Evolutionary conservation across 1,140 invertebrate species (phyloP), one percentile per base, ranked within the genome.

Genomic region (Phymastichus coffea): DNA sequence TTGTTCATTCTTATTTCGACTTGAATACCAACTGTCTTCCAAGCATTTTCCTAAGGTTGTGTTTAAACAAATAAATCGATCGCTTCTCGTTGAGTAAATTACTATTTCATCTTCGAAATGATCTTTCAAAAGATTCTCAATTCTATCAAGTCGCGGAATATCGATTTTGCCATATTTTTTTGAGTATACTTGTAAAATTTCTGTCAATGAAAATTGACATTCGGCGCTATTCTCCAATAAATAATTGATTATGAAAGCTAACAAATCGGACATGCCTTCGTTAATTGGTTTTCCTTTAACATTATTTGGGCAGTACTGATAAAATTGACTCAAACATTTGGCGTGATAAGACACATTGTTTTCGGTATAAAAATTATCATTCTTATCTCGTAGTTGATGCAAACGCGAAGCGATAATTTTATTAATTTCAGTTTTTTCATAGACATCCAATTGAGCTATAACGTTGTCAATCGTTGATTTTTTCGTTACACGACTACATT

Each of bases 1-100:
- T 23, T 48, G 28, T 38, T 55, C 25, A 25, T 55, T 57, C 35
- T n/a, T 10, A 35, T 38, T 41, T 38, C 35, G 54, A 20, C 55
- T 25, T n/a, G 14, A 17, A 53, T 59, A 61, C 63, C 65, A 67
- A 17, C n/a, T 15, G 6, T 63, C n/a, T 22, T n/a, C n/a, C n/a
- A n/a, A n/a, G n/a, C n/a, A n/a, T n/a, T n/a, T n/a, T n/a, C n/a
- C n/a, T n/a, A n/a, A 25, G 10, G 49, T 37, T 20, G 53, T 25
- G 8, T 25, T 12, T 22, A 68, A 68, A 51, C 28, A 57, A 12
- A 49, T 28, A 30, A 60, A 12, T 4, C 37, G 37, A 38, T 38
- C 8, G 4, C 15, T 38, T n/a, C 4, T 38, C 10, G 4, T 12
- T 38, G 7, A 4, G n/a, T 38, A 38, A 38, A 38, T 38, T 14